Conservation (phyloP, 2,797 vertebrate genomes). For the Hypotaenidia philippensis region DNA sequence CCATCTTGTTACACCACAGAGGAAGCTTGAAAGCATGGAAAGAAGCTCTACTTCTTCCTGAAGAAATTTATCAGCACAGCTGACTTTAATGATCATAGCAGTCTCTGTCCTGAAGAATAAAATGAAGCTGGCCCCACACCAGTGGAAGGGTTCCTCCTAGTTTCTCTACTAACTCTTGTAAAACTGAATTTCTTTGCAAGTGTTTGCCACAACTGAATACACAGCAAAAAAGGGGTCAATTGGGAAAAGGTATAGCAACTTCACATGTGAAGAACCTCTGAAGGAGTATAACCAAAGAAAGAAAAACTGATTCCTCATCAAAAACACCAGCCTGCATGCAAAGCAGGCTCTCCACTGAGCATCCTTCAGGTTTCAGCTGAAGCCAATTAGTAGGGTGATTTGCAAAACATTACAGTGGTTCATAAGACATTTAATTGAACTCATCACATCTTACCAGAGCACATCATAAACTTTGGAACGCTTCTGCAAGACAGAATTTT, state of each 20-base stretch:
- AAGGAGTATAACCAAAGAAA: not conserved
- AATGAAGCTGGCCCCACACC: not conserved
- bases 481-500: not conserved
- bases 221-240: not conserved
- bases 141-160: not conserved
- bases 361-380: not conserved
- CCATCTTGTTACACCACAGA: not conserved
- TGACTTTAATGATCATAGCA: not conserved
- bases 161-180: not conserved
- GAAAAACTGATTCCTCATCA: not conserved
- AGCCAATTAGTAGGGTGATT: not conserved
- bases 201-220: not conserved
- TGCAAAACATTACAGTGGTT: not conserved
- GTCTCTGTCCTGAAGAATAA: not conserved
- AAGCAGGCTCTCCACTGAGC: not conserved
- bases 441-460: not conserved
- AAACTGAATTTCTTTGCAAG: not conserved
- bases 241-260: not conserved
- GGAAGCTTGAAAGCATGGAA: not conserved
- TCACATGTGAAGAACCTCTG: not conserved
- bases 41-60: not conserved
- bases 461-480: not conserved
- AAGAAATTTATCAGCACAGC: not conserved
- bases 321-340: not conserved
- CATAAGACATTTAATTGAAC: not conserved